phyloP scores from a whole-genome alignment of 2,113 vertebrate genomes.

The Scytalopus superciliaris region DNA sequence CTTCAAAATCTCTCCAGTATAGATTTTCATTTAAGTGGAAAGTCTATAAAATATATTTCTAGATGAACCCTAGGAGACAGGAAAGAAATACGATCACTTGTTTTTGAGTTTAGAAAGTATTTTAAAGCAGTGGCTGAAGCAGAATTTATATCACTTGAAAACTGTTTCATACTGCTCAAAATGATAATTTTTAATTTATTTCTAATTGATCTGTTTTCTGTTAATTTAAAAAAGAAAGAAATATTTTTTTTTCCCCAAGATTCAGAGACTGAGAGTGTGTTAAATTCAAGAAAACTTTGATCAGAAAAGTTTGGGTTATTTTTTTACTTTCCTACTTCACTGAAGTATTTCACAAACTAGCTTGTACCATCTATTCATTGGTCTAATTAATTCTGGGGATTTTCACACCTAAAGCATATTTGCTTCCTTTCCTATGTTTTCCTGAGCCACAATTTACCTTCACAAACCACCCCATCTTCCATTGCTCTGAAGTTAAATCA shows the following conservation, averaged over 20 bases:
- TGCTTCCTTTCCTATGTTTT: not conserved
- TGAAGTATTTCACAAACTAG: not conserved
- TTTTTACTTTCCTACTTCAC: not conserved
- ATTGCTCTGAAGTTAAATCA: not conserved
- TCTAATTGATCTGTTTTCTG: not conserved
- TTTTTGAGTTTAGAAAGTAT: not conserved
- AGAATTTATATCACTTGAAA: not conserved
- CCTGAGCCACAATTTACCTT: not conserved
- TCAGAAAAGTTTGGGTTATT: not conserved
- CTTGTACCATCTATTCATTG: not conserved
- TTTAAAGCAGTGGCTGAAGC: not conserved
- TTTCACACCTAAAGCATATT: not conserved
- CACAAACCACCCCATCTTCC: not conserved
- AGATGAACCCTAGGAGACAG: not conserved
- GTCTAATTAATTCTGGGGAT: not conserved
- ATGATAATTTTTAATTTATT: not conserved
- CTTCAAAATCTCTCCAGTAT: not conserved
- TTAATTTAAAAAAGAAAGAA: not conserved
- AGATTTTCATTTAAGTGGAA: not conserved
- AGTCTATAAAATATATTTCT: not conserved
- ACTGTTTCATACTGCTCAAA: not conserved
- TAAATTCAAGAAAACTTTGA: not conserved
- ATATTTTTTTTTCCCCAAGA: not conserved
- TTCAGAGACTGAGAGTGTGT: not conserved
- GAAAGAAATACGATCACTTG: not conserved